Evolutionary conservation across 2,113 vertebrate species (phyloP), one percentile per base, ranked within the genome.

Genomic region (Albula goreensis): DNA sequence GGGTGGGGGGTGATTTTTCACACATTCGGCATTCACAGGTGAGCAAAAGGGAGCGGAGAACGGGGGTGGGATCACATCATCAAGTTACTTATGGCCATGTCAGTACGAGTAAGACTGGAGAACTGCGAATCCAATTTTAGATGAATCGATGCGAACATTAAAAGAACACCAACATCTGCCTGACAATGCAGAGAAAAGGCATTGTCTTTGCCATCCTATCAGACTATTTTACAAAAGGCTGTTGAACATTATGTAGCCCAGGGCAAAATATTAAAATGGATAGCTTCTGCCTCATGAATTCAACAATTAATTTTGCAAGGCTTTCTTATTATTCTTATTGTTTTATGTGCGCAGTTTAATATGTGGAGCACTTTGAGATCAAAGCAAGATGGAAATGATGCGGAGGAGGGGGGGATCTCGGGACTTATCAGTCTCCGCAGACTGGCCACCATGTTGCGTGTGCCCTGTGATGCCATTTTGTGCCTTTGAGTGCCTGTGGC

Each of bases 231-330:
- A 41, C 60, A 53, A 70, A 31, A 82, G 57, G 41, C 80, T 15
- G 25, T 81, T 70, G 31, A 52, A 9, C 78, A 82, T 86, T 86
- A 77, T 77, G 63, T 74, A 25, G 60, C 79, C 63, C 11, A 1
- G 10, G 50, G 25, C 8, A 50, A 66, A 41, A 50, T 49, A 81
- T 80, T 85, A 81, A 85, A 85, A 85, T 81, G 78, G 56, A 81
- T 66, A 19, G n/a, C 78, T 85, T 85, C 51, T 60, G 51, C 31
- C 79, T 9, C 52, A 60, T 85, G 79, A 80, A 79, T 79, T 81
- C 79, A 9, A 25, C 85, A 50, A 31, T 85, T 85, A 60, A 85
- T 81, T 85, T 63, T 85, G 85, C 12, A 50, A 22, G 10, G 13
- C 84, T 22, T 85, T 85, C 22, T 70, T 70, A 41, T 41, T 41